Base-by-base conservation (phyloP, 23 tunicate genomes). In the Phallusia fumigata region DNA sequence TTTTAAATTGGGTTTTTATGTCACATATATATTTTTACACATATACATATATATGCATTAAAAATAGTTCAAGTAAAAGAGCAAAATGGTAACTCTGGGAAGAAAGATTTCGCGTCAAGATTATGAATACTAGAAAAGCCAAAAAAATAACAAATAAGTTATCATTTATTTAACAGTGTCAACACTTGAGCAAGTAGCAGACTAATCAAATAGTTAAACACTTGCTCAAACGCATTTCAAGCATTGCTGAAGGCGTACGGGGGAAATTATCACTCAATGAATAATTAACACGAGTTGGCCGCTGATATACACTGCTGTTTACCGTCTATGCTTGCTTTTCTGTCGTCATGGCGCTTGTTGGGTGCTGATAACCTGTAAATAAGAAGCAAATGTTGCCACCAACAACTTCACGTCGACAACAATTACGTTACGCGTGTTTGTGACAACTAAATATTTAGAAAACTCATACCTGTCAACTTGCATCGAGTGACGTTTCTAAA, bases 401-500 rank as follows among this genome's bases (percentile, higher is more conserved):
- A 40, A 10, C 47, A 40, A 40, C 5, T 10, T 40, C 47, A 40
- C 5, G 47, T 10, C 47, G 47, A 5, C 47, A 40, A 10, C 5
- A 40, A 3, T 40, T 40, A 40, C 10, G 8, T 10, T 40, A 3
- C 8, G 8, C 5, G 47, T 40, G 5, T 3, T 40, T 40, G 8
- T 40, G 47, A 3, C 47, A 40, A 40, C 47, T 6, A 6, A 58
- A 22, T 22, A 58, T 5, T 58, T 6, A 58, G 3, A 58, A 8
- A 21, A 6, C 13, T 58, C 28, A 16, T 58, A 58, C 69, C 69
- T 58, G 69, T 58, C 69, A 21, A 24, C 28, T 22, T 24, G 69
- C 26, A 58, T 58, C 28, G 69, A 58, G 28, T 58, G 69, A 58
- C 69, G 69, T 58, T 58, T 58, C 69, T 58, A 24, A 22, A 58